A percentile compares a stretch with the other conserved stretches of the same genome.
Conservation (phyloP, 2,797 vertebrate species). For the Mus caroli region DNA sequence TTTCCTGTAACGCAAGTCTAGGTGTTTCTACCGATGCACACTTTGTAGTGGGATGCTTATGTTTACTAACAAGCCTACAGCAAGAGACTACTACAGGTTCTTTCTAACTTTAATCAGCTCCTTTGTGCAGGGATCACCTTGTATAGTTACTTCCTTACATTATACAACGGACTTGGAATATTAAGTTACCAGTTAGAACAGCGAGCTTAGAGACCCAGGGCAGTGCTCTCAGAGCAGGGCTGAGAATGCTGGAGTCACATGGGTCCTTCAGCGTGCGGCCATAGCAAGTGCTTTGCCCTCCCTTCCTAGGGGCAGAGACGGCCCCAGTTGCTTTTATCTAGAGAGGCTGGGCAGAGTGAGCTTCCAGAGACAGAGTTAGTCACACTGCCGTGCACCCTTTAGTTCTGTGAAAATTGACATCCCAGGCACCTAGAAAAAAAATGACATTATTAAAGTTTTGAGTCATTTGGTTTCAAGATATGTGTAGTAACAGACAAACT, state of each 20-base stretch:
- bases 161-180: background rate
- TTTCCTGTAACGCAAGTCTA: background rate
- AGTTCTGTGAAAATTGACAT: background rate
- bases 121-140: slow-evolving; percentile 16
- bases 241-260: background rate
- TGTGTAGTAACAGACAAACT: background rate
- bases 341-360: background rate
- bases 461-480: slow-evolving; percentile 37
- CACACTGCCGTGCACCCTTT: no score
- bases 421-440: background rate
- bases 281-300: background rate
- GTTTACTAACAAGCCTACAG: background rate
- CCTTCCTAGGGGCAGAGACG: background rate
- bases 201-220: fast-evolving
- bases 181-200: slow-evolving; percentile 12
- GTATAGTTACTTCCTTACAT: slow-evolving; percentile 5
- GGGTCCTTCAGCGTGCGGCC: background rate
- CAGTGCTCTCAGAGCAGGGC: background rate
- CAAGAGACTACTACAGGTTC: background rate
- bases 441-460: background rate
- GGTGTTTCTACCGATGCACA: background rate
- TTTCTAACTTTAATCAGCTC: background rate
- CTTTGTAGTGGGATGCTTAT: background rate
- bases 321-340: background rate
- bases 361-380: background rate